Evolutionary conservation across 1,140 invertebrate genomes (phyloP), one percentile per base, ranked within the genome.

Genomic region (Macrotrachela quadricornifera): DNA sequence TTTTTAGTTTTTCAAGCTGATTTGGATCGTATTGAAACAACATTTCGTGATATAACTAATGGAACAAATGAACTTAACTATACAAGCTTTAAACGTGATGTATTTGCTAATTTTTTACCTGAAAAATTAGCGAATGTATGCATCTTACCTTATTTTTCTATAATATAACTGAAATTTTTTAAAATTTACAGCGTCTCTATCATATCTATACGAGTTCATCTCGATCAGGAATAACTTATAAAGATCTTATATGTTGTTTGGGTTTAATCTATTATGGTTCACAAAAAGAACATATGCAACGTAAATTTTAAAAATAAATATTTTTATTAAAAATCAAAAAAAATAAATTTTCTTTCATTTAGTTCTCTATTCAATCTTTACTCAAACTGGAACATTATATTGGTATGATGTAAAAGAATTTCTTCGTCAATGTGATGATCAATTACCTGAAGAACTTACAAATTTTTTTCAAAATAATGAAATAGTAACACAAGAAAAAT

Each of bases 401-500:
- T 14, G 37, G 37, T 41, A 16, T 15, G 18, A 41, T 40, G 18
- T 40, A 39, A 21, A 8, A 37, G 18, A 14, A 39, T n/a, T 40
- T 14, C 14, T 37, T 40, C 18, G 37, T 50, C 49, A 39, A 40
- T 14, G 49, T 40, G 15, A 9, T 50, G 18, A 40, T 50, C 8
- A 50, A 50, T 37, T 16, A 16, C 36, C 42, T 2, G 18, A 40
- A 50, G 36, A 40, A 50, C 14, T 37, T 10, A 38, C 2, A 14
- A 14, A 40, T 50, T 38, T 40, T 14, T 50, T 50, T 30, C 9
- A 15, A 10, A 40, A 8, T 3, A 13, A 14, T 14, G 17, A 38
- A 14, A 14, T 40, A 14, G 42, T 77, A 2, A 74, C 74, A 46
- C 81, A 78, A 61, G 80, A 82, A 49, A 76, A 80, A 62, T 83